A percentile compares a stretch with the other conserved stretches of the same genome.
Evolutionary conservation across 2,888 invertebrate species (phyloP).

Genomic region (Nomada flava): DNA sequence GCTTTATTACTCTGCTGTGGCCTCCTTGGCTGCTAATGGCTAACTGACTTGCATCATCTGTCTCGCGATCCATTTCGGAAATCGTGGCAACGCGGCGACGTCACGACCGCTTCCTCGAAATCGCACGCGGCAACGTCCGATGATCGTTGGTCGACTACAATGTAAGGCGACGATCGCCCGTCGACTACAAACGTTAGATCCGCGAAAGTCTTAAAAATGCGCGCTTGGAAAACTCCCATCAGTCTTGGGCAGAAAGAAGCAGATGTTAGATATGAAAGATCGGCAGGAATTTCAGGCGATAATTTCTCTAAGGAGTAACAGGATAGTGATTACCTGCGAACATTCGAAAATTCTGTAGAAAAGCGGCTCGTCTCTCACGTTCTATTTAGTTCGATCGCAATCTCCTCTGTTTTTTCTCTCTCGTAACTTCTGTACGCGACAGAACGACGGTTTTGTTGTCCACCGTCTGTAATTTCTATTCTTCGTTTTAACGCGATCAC

Average conservation of each 20-base stretch:
- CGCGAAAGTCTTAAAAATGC: too few relatives aligned
- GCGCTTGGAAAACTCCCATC: not conserved
- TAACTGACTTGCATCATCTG: too few relatives aligned
- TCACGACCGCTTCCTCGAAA: too few relatives aligned
- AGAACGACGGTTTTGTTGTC: conserved; percentile 18
- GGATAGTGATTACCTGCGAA: not conserved
- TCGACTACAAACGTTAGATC: too few relatives aligned
- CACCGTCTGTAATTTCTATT: conserved; percentile 10
- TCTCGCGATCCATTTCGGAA: too few relatives aligned
- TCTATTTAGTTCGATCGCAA: not conserved
- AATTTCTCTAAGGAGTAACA: not conserved
- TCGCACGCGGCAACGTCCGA: too few relatives aligned
- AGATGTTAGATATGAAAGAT: not conserved
- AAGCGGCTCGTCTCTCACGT: conserved; percentile 29
- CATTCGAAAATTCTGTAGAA: conserved; percentile 25
- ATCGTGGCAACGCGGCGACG: too few relatives aligned
- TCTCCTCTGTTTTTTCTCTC: not conserved
- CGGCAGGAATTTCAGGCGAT: not conserved
- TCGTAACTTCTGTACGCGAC: not conserved
- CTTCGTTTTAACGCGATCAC: conserved; percentile 35
- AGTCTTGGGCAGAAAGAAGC: not conserved
- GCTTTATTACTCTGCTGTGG: too few relatives aligned
- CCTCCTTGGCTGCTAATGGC: too few relatives aligned
- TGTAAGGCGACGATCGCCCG: too few relatives aligned
- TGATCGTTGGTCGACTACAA: too few relatives aligned